Evolutionary conservation across 2,888 invertebrate species (phyloP).

Genomic region (Callyntrura guangdongensis): DNA sequence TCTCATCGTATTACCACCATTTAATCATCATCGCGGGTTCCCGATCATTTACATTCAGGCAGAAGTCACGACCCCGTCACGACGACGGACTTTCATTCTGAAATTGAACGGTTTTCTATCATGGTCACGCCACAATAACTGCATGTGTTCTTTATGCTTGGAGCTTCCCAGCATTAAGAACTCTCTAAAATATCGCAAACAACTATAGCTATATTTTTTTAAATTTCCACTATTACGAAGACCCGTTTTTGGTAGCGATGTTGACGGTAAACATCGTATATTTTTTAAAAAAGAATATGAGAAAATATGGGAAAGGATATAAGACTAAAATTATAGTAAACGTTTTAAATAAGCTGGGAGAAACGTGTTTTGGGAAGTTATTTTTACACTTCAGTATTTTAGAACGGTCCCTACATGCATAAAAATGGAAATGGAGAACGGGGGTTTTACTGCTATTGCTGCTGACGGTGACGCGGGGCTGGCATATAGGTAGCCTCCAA

Average conservation of each 20-base stretch:
- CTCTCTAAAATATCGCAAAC: too few relatives aligned
- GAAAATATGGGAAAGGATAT: not conserved
- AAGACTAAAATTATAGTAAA: too few relatives aligned
- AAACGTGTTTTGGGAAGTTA: constrained; percentile 10
- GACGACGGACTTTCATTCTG: not conserved
- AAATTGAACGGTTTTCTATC: not conserved
- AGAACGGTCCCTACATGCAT: not conserved
- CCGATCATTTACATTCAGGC: not conserved
- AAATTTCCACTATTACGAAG: not conserved
- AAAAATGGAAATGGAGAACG: not conserved
- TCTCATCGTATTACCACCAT: constrained; percentile 30
- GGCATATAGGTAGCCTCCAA: not conserved
- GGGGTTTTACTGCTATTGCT: not conserved
- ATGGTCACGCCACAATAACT: not conserved
- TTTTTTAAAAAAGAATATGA: not conserved
- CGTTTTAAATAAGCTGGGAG: not conserved
- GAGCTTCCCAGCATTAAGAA: not conserved
- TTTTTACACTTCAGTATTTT: constrained; percentile 3
- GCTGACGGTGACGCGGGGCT: not conserved
- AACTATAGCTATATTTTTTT: too few relatives aligned
- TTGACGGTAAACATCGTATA: too few relatives aligned
- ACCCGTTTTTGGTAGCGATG: not conserved
- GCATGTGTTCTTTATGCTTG: not conserved
- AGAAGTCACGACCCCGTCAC: not conserved
- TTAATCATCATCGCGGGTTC: not conserved